Evolutionary conservation across 2,113 vertebrate genomes (phyloP).

Genomic region (Chaetura pelagica): DNA sequence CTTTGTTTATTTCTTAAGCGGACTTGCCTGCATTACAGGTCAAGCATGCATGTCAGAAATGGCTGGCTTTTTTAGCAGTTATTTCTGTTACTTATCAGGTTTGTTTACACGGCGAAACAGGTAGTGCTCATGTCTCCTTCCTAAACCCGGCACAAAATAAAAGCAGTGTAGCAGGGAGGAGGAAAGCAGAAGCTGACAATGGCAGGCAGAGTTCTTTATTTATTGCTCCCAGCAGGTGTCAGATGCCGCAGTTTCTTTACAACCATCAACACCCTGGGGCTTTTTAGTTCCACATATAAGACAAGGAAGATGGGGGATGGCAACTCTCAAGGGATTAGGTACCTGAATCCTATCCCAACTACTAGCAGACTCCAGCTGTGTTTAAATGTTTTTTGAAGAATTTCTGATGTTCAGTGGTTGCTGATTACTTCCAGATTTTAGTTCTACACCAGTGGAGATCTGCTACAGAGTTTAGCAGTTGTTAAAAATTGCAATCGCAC

Average conservation of each 20-base stretch:
- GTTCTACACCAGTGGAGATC: slow-evolving; percentile 92
- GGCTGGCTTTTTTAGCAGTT: slow-evolving; percentile 5
- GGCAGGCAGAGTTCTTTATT: slow-evolving; percentile 87
- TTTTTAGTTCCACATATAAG: slow-evolving; percentile 86
- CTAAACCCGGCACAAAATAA: not conserved
- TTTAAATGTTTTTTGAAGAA: slow-evolving; percentile 94
- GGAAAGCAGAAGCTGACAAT: slow-evolving; percentile 81
- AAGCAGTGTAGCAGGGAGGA: slow-evolving; percentile 62
- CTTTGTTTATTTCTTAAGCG: slow-evolving; percentile 69
- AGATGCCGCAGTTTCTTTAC: slow-evolving; percentile 86
- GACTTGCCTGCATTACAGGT: slow-evolving; percentile 49
- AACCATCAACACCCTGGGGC: slow-evolving; percentile 90
- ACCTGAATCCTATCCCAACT: slow-evolving; percentile 94
- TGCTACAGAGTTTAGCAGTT: slow-evolving; percentile 86
- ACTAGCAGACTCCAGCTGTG: slow-evolving; percentile 92
- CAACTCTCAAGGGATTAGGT: slow-evolving; percentile 91
- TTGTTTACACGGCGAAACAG: slow-evolving; percentile 72
- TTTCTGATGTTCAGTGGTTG: slow-evolving; percentile 92
- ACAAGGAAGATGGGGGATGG: slow-evolving; percentile 77
- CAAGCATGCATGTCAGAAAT: slow-evolving; percentile 53
- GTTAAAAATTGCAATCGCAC: slow-evolving; percentile 84
- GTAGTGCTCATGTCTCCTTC: not conserved
- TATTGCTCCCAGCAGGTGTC: slow-evolving; percentile 94
- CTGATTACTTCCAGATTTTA: slow-evolving; percentile 99
- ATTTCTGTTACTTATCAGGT: slow-evolving; percentile 40